Evolutionary conservation across 2,797 vertebrate species (phyloP), one percentile per base, ranked within the genome.

Genomic region (Martes flavigula): DNA sequence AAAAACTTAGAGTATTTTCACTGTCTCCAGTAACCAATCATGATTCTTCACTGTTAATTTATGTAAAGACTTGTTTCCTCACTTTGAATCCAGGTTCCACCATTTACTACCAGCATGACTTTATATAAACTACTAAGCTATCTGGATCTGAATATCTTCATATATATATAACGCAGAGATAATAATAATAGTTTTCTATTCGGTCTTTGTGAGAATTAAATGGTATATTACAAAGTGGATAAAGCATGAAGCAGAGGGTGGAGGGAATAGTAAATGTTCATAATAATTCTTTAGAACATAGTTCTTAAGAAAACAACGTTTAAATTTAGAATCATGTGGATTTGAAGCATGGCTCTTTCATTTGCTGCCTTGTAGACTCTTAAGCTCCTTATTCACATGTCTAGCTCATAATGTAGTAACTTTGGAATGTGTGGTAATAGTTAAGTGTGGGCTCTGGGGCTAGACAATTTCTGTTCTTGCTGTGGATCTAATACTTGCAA

Each of bases 211-310:
- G 6, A 66, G 27, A 43, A 66, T 46, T 58, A 78, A 91, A 79
- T 30, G 6, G 2, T 25, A 38, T 48, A 38, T 48, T 46, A 5
- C 3, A 62, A 38, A 90, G 17, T 5, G 4, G 7, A 25, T 62
- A 83, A 64, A 72, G 10, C 11, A 38, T 38, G 15, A 7, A 54
- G 6, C 27, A 60, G 43, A 17, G 9, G 7, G 9, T 40, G 20
- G 0, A 35, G 5, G 6, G 0, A 1, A 5, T 3, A 58, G 20
- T 64, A 27, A 75, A 3, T 43, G 21, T 12, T 72, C 43, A 8
- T 21, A 25, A 4, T 54, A 58, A n/a, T 35, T 54, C 81, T 79
- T 0, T 46, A 15, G 32, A 68, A 5, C 14, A 54, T 20, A 75
- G 17, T 54, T 93, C 73, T 83, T 73, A 84, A 66, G 7, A 51